Percentiles rank a stretch among this genome's conserved stretches.
phyloP scores from a whole-genome alignment of 37 sponge, comb jelly and placozoan genomes.

The Aplysina aerophoba region DNA sequence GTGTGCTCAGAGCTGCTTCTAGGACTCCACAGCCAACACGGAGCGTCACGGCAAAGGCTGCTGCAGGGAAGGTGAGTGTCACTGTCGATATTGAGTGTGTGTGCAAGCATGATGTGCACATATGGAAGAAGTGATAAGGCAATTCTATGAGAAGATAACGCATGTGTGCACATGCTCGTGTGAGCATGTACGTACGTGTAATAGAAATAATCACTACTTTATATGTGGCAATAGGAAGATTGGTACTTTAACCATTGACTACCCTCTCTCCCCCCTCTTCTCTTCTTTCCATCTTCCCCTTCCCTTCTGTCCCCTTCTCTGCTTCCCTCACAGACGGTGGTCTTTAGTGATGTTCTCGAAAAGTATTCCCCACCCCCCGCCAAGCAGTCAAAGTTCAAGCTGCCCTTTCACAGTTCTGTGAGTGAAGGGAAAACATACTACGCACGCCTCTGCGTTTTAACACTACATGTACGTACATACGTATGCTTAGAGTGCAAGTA shows the following conservation, averaged over 20 bases:
- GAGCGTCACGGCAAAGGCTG: not conserved
- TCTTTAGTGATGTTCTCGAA: not conserved
- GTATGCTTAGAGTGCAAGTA: too few relatives aligned
- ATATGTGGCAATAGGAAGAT: not conserved
- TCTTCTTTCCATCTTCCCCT: too few relatives aligned
- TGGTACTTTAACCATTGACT: not conserved
- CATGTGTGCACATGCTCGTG: not conserved
- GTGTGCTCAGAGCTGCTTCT: too few relatives aligned
- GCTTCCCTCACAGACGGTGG: not conserved
- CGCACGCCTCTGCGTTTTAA: too few relatives aligned
- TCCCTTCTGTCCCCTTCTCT: too few relatives aligned
- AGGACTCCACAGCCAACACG: too few relatives aligned
- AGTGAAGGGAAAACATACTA: too few relatives aligned
- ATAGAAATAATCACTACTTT: not conserved
- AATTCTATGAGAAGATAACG: too few relatives aligned
- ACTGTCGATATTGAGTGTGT: constrained; percentile 31
- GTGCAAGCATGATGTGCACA: constrained; percentile 1
- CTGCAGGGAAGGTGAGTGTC: constrained; percentile 22
- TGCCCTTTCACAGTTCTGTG: too few relatives aligned
- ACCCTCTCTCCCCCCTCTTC: too few relatives aligned
- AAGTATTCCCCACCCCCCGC: not conserved
- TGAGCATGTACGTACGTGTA: not conserved
- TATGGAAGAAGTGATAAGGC: too few relatives aligned
- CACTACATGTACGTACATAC: too few relatives aligned
- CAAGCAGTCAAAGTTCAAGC: not conserved